Conservation (phyloP, 2,888 invertebrate species). For the Octonoba sinensis region DNA sequence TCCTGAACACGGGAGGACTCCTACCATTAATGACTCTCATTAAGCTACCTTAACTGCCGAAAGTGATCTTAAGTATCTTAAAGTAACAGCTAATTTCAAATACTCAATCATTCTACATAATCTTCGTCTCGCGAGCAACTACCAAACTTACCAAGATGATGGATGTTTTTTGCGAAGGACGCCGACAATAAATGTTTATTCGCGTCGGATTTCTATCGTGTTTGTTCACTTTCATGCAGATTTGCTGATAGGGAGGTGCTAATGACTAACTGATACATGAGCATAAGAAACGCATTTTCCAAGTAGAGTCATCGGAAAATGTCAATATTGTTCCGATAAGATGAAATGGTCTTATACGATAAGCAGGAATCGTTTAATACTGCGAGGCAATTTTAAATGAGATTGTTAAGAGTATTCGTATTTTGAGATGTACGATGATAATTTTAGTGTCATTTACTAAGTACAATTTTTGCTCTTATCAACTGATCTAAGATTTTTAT, state of each 20-base stretch:
- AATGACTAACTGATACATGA: constrained; percentile 10
- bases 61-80: no score
- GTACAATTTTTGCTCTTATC: no score
- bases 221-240: not conserved
- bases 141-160: not conserved
- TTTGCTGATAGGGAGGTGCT: not conserved
- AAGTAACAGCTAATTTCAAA: no score
- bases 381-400: constrained; percentile 18
- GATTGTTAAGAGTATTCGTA: no score
- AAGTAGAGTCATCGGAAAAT: constrained; percentile 1
- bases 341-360: constrained; percentile 28
- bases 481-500: no score
- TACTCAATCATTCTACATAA: constrained; percentile 6
- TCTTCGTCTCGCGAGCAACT: not conserved
- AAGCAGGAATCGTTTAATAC: no score
- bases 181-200: constrained; percentile 11
- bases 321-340: constrained; percentile 28
- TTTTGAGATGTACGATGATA: no score
- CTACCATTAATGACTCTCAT: no score
- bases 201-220: not conserved
- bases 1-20: no score
- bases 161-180: not conserved
- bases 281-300: not conserved
- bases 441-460: no score
- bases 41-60: no score